Percentiles rank a stretch among this genome's conserved stretches.
Evolutionary conservation across 2,113 vertebrate genomes (phyloP).

Genomic region (Anolis sagrei): DNA sequence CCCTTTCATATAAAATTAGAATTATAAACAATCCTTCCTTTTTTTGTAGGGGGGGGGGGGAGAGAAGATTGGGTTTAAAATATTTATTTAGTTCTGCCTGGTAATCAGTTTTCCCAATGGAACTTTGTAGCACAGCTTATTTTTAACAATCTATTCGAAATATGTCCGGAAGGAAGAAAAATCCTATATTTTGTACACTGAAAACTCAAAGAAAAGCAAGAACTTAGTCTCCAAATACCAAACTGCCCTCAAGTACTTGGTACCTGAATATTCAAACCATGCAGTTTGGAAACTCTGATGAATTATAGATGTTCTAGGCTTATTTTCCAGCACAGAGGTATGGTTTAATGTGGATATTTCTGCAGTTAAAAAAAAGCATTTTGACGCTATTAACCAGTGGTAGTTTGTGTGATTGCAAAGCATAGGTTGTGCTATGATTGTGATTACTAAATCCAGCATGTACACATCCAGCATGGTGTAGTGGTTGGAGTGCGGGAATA

Average conservation of each 20-base stretch:
- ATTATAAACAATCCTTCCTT: neutral
- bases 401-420: constrained; percentile 16
- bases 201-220: constrained; percentile 31
- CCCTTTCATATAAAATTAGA: constrained; percentile 11
- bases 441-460: neutral
- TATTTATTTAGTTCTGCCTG: constrained; percentile 24
- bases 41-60: neutral
- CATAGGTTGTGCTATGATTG: constrained; percentile 26
- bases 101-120: constrained; percentile 13
- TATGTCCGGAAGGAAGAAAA: neutral
- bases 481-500: too few relatives aligned
- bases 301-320: neutral
- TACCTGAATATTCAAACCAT: constrained; percentile 20
- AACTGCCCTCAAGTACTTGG: constrained; percentile 11
- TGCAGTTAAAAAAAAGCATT: neutral
- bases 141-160: constrained; percentile 43
- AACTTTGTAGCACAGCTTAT: constrained; percentile 28
- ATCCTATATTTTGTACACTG: neutral
- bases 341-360: constrained; percentile 28
- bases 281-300: neutral
- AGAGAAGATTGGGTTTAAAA: constrained; percentile 35
- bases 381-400: neutral
- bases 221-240: constrained; percentile 20
- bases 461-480: too few relatives aligned
- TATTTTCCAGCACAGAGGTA: neutral